A percentile compares a stretch with the other conserved stretches of the same genome.
Evolutionary conservation across 92 coral and sea anemone species (phyloP).

Genomic region (Zoanthus solanderi): DNA sequence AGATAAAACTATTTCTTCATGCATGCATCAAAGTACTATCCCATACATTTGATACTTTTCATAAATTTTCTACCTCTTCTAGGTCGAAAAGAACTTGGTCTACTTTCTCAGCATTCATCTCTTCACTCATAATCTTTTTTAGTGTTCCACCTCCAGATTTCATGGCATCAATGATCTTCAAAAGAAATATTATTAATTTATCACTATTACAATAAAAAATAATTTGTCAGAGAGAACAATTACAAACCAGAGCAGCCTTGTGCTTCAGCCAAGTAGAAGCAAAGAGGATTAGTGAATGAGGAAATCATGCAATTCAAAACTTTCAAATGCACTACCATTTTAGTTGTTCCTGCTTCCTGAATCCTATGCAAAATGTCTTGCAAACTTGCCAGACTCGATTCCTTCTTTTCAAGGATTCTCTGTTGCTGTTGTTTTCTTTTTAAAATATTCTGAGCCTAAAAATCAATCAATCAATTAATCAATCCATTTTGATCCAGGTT

Average conservation of each 20-base stretch:
- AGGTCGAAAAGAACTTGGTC: constrained; percentile 37
- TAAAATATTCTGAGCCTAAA: constrained; percentile 29
- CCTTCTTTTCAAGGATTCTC: constrained; percentile 35
- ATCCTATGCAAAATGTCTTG: constrained; percentile 40
- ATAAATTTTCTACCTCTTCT: constrained; percentile 24
- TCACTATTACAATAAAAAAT: too few species aligned
- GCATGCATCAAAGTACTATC: too few species aligned
- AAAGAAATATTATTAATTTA: background rate
- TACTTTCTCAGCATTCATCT: constrained; percentile 38
- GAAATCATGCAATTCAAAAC: background rate
- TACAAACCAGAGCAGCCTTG: too few species aligned
- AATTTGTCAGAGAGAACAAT: too few species aligned
- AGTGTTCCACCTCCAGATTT: constrained; percentile 39
- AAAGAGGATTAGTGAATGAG: too few species aligned
- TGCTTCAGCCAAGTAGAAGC: too few species aligned
- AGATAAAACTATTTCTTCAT: too few species aligned
- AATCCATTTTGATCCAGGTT: too few species aligned
- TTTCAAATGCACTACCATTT: constrained; percentile 16
- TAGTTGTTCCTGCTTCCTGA: constrained; percentile 50
- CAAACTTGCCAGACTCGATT: constrained; percentile 40
- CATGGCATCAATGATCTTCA: constrained; percentile 42
- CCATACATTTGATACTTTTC: too few species aligned
- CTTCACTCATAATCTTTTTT: constrained; percentile 40
- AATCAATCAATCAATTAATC: background rate
- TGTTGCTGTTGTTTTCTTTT: constrained; percentile 39